Conservation (phyloP, 2,888 invertebrate genomes). For the Synergus gifuensis region DNA sequence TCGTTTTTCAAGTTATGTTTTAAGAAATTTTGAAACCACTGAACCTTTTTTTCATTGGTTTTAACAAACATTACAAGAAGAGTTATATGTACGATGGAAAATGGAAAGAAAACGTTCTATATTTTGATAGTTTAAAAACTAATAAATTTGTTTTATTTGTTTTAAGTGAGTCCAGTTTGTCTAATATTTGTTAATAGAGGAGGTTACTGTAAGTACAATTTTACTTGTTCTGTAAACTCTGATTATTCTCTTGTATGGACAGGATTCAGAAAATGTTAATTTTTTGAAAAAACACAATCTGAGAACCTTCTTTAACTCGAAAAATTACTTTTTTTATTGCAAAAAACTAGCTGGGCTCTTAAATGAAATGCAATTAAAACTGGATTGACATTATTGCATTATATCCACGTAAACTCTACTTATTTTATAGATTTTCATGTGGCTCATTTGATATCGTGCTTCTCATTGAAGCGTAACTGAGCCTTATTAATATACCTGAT, state of each 20-base stretch:
- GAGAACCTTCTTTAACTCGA: no score
- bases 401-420: neutral
- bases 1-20: neutral
- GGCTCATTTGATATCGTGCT: neutral
- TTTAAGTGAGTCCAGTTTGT: neutral
- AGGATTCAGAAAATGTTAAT: no score
- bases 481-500: constrained; percentile 14
- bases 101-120: neutral
- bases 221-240: no score
- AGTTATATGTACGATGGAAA: neutral
- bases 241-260: no score
- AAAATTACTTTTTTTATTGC: no score
- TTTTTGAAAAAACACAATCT: no score
- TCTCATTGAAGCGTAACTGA: neutral
- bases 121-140: neutral
- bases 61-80: neutral
- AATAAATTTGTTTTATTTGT: neutral
- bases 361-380: neutral
- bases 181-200: neutral
- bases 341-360: no score
- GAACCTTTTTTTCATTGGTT: neutral
- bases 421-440: neutral
- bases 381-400: neutral
- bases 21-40: neutral
- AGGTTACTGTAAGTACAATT: neutral